Base-by-base conservation (phyloP, 2,113 vertebrate species). In the Nerophis lumbriciformis region DNA sequence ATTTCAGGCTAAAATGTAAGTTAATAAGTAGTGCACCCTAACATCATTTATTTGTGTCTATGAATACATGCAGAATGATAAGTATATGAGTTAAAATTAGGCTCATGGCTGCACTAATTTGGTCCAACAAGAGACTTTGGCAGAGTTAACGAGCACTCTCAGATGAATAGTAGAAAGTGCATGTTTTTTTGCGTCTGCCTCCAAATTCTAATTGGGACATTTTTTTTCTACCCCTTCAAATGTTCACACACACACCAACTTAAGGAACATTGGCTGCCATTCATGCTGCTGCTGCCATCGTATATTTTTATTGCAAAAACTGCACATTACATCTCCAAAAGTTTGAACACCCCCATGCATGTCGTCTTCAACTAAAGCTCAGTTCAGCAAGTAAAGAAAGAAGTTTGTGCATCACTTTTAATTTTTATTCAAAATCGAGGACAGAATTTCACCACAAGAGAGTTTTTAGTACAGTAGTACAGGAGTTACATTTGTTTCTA, bases 151-250 rank as follows among this genome's bases (percentile, higher is more conserved):
- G 12, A 57, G 39, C 55, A 13, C 10, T 12, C 55, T 57, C n/a
- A 13, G 39, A 57, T 57, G n/a, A 44, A 44, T 39, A 21, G 37
- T 13, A 6, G 11, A 44, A 44, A 44, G 38, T n/a, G 21, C 55
- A 21, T 12, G 42, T 3, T 45, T 45, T 45, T 45, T 11, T 45
- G 42, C 42, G 14, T 16, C 16, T 45, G 9, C 55, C 19, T 42
- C 55, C 55, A 44, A 57, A 57, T 57, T 16, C 55, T 57, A 39
- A 39, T 56, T 56, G 44, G 38, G n/a, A 57, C 28, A 28, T 28
- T 19, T 8, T 6, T 11, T 9, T 42, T 19, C n/a, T 42, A 52
- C 10, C 5, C 39, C 12, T 13, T 44, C 15, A 13, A 11, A 45
- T 44, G 13, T 44, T 44, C 37, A 28, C 28, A 28, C 28, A 28